These are phyloP conservation scores for Pyralis farinalis DNA, from an alignment of 2,888 invertebrate genomes.

Conservation along the genomic window DNA sequence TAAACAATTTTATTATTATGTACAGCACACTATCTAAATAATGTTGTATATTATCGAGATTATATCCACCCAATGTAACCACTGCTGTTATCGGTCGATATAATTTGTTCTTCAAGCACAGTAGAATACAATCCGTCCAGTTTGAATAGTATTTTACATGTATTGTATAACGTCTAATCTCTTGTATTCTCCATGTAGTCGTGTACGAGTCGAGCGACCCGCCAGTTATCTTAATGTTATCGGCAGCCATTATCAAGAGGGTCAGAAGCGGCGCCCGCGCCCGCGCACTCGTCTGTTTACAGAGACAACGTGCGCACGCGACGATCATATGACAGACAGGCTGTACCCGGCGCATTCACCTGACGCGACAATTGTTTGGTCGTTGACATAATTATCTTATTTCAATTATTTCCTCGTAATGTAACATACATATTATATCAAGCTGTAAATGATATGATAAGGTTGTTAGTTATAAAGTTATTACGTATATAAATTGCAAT, in stretches of 20 bases:
- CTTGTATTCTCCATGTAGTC: slow-evolving; percentile 4
- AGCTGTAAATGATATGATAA: too few species aligned
- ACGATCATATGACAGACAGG: slow-evolving; percentile 51
- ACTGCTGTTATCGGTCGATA: slow-evolving; percentile 5
- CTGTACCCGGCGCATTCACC: slow-evolving; percentile 31
- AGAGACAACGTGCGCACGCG: slow-evolving; percentile 56
- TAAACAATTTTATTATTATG: background rate
- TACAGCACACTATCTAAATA: too few species aligned
- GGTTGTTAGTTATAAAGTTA: too few species aligned
- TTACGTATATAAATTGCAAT: too few species aligned
- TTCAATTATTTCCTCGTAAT: too few species aligned
- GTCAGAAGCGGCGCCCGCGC: slow-evolving; percentile 57
- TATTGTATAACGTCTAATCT: background rate
- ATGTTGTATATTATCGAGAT: background rate
- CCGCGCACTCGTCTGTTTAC: slow-evolving; percentile 56
- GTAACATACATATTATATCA: too few species aligned
- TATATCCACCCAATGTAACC: slow-evolving; percentile 3
- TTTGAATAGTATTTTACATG: background rate
- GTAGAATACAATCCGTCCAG: background rate
- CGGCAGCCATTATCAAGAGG: slow-evolving; percentile 45
- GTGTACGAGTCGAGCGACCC: slow-evolving; percentile 25
- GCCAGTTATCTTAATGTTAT: slow-evolving; percentile 37
- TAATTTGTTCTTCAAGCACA: slow-evolving; percentile 3
- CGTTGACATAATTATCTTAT: slow-evolving; percentile 1
- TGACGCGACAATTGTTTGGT: slow-evolving; percentile 21